Base-by-base conservation (phyloP, 2,888 invertebrate genomes). In the Tinea semifulvella region DNA sequence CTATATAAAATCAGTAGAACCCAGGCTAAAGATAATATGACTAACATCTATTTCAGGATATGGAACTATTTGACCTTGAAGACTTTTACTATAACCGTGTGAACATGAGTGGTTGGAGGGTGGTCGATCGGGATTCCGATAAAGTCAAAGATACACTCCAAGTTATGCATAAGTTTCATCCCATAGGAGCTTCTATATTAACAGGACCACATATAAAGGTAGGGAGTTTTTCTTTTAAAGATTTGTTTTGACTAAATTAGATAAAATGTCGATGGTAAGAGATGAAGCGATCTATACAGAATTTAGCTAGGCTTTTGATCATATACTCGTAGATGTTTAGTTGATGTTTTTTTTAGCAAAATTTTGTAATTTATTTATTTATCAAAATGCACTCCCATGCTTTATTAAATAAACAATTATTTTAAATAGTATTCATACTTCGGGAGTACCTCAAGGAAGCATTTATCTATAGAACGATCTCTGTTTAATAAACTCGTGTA, bases 11-110 rank as follows among this genome's bases (percentile, higher is more conserved):
- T 22, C 8, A 7, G 25, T 7, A 7, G 8, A 22, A 5, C 6
- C 6, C 25, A 8, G 6, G 25, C 25, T 5, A 22, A 7, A 22
- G 2, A 31, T 2, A n/a, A 11, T 25, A 10, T 27, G 11, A 46
- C 5, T 14, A 25, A 17, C 2, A 3, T 46, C 46, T 13, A 18
- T 61, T 63, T 2, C 65, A 94, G 94, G 94, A 94, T 58, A 86
- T 94, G 63, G 94, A 94, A 63, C 87, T 92, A 8, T 93, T 91
- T 58, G 93, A 94, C 58, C 74, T 94, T 49, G 94, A 94, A 68
- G 94, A 94, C 62, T 96, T 95, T 69, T 92, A 92, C 62, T 95
- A 96, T 79, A 96, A 96, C 63, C 89, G 91, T 36, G 95, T 96
- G 28, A 96, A 96, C 70, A 94, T 96, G 80, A 96, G 95, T n/a